Conservation (phyloP, 2,113 vertebrate species). For the Dromiciops gliroides region DNA sequence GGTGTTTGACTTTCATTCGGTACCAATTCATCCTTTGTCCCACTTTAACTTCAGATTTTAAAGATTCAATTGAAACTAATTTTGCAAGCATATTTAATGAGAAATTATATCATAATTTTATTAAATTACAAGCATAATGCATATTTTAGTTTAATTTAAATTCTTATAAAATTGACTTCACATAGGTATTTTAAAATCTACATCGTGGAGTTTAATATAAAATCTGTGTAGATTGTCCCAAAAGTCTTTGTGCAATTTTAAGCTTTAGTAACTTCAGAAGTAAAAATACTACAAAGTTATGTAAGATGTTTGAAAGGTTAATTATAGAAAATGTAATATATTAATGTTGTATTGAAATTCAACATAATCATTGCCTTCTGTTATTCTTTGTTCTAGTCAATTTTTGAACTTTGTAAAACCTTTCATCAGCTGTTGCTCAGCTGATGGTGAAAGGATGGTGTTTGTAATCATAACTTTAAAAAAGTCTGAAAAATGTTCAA, state of each 20-base stretch:
- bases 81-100: background rate
- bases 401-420: background rate
- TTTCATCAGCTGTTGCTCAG: background rate
- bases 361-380: background rate
- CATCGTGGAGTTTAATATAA: background rate
- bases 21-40: background rate
- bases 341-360: background rate
- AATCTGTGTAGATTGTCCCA: background rate
- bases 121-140: background rate
- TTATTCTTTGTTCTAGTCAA: background rate
- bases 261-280: background rate
- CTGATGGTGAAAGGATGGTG: background rate
- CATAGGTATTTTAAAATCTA: background rate
- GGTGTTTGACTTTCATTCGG: background rate
- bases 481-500: background rate
- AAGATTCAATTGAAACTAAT: constrained; percentile 24
- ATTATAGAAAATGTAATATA: background rate
- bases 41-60: constrained; percentile 1
- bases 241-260: background rate
- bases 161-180: background rate
- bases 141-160: background rate
- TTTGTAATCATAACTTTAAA: background rate
- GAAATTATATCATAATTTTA: background rate
- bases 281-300: background rate
- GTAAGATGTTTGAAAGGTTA: background rate